Conservation (phyloP, 2,113 vertebrate species). For the Vimba vimba region DNA sequence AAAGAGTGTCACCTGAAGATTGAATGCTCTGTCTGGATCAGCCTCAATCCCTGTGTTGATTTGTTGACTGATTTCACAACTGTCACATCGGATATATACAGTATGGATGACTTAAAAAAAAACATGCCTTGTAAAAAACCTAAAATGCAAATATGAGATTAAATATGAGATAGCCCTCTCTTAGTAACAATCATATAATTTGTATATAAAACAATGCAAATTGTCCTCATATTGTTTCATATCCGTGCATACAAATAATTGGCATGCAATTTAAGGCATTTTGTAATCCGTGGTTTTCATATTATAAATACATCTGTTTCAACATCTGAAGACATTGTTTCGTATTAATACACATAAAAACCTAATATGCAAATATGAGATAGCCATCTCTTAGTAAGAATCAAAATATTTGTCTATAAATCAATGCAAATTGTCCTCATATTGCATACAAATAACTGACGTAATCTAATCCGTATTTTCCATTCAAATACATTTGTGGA, state of each 20-base stretch:
- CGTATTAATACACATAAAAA: not conserved
- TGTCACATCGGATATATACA: not conserved
- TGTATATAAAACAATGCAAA: not conserved
- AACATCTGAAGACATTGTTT: not conserved
- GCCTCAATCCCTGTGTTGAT: not conserved
- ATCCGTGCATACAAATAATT: not conserved
- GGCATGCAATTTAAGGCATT: not conserved
- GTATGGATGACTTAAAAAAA: not conserved
- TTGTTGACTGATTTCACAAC: not conserved
- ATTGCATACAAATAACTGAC: not conserved
- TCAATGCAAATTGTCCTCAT: not conserved
- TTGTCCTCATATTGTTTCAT: not conserved
- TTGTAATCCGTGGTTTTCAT: not conserved
- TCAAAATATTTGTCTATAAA: not conserved
- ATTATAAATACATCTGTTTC: not conserved
- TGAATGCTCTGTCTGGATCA: not conserved
- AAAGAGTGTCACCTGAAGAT: slow-evolving; percentile 1
- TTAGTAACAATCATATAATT: not conserved
- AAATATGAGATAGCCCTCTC: not conserved
- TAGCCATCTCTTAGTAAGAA: not conserved
- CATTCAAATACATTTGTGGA: not conserved
- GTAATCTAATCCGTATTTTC: not conserved
- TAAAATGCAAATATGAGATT: slow-evolving; percentile 24
- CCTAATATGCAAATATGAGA: not conserved
- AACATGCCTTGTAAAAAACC: not conserved